Base-by-base conservation (phyloP, 30 jellyfish, hydroid and myxozoan species). In the Phacellophora camtschatica region DNA sequence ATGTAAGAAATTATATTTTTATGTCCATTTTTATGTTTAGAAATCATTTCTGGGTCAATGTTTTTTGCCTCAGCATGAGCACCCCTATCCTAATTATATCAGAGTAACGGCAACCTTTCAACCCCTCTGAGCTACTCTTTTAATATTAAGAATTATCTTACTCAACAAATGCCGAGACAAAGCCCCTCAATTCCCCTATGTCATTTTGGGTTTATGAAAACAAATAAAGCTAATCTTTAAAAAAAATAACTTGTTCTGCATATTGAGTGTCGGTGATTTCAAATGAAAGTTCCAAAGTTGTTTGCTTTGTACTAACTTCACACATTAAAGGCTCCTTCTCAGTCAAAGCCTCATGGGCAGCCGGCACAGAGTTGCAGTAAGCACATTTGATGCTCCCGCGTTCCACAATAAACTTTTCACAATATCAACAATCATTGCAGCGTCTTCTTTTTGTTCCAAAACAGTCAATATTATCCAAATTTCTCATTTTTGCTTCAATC, bases 301-400 rank as follows among this genome's bases (percentile, higher is more conserved):
- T 5, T 43, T 18, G 57, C 6, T 43, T 43, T 23, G 2, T 5
- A 43, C 6, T 43, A 23, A 43, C 6, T 18, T 5, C 6, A 43
- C 18, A 23, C 57, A 43, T 1, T 43, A 43, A 56, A 2, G 71
- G 41, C 41, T 56, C 71, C 35, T 22, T 4, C 71, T 22, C 35
- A 22, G 35, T 56, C 4, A 43, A 43, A 5, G 18, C 23, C 30
- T 63, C 56, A 29, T 63, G 55, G 77, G 6, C 29, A 18, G 57
- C 77, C 10, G 77, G 77, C 56, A 63, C 77, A 63, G 63, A 63
- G 35, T 63, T 63, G 77, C 77, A 63, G 56, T 63, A 63, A 5
- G 77, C 77, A 35, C 77, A 63, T 32, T 63, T 63, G 69, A 63
- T 9, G 56, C 77, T 63, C 35, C 77, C 77, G 1, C 31, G 4